These are phyloP conservation scores for Acanthoscelides obtectus DNA, from an alignment of 2,888 invertebrate genomes.

Conservation along the genomic window DNA sequence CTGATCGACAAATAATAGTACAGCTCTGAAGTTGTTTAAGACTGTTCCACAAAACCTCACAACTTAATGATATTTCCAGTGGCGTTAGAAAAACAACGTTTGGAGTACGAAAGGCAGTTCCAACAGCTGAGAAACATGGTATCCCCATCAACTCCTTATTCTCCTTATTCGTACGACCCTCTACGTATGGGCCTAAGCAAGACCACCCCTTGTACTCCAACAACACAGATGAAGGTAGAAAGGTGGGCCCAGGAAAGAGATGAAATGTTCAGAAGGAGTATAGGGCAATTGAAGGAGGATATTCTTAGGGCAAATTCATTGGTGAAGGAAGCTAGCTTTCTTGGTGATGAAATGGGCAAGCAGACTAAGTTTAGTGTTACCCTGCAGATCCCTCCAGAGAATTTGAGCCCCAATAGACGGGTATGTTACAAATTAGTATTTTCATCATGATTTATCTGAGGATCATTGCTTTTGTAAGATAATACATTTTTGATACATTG, in stretches of 20 bases:
- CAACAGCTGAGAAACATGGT: conserved; percentile 87
- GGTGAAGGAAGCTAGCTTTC: conserved; percentile 93
- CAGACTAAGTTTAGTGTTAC: conserved; percentile 95
- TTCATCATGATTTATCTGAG: no score
- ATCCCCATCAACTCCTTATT: conserved; percentile 89
- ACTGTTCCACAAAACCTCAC: not conserved
- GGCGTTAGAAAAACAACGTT: conserved; percentile 91
- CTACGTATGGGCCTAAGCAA: conserved; percentile 68
- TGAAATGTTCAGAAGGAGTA: conserved; percentile 88
- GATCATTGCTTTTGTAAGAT: not conserved
- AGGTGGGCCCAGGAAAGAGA: conserved; percentile 90
- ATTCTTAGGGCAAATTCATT: conserved; percentile 90
- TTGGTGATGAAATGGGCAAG: conserved; percentile 91
- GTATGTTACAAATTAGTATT: no score
- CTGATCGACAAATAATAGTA: not conserved
- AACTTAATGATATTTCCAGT: conserved; percentile 52
- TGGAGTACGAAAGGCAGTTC: conserved; percentile 95
- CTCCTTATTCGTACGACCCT: conserved; percentile 82
- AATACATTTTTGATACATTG: not conserved
- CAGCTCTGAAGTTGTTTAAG: no score
- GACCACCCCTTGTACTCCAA: conserved; percentile 79
- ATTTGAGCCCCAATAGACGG: conserved; percentile 92
- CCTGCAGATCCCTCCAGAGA: conserved; percentile 95
- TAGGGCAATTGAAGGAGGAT: conserved; percentile 88
- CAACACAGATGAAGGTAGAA: conserved; percentile 82